Conservation (phyloP, 2,797 vertebrate species). For the Manis javanica region DNA sequence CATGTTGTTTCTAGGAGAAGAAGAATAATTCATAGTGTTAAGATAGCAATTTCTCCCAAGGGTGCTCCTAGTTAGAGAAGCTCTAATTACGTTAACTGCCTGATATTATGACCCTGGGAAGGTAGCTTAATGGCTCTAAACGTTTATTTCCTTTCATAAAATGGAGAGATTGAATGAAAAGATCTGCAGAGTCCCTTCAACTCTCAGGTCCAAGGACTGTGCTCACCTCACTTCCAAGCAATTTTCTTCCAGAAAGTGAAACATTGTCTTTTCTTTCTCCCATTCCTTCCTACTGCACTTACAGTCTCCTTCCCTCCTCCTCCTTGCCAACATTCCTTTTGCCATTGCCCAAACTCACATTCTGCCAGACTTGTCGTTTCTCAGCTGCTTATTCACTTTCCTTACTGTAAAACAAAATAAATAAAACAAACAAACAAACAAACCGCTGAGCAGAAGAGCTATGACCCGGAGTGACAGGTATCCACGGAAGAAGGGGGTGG, state of each 20-base stretch:
- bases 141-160: neutral
- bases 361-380: constrained; percentile 64
- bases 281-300: neutral
- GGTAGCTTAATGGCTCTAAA: neutral
- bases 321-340: constrained; percentile 29
- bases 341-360: constrained; percentile 65
- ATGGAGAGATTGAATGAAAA: neutral
- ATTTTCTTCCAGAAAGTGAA: constrained; percentile 9
- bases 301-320: neutral
- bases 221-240: neutral
- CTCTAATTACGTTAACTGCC: neutral
- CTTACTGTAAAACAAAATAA: constrained; percentile 61
- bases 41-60: constrained; percentile 32
- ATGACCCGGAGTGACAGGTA: neutral
- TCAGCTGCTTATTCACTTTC: constrained; percentile 80
- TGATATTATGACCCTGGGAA: neutral
- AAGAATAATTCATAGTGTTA: neutral
- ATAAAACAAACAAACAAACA: neutral
- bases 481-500: neutral
- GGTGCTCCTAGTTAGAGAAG: neutral
- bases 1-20: constrained; percentile 50
- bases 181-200: neutral
- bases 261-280: neutral
- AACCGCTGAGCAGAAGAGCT: neutral
- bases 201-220: neutral